Base-by-base conservation (phyloP, 2,888 invertebrate genomes). In the Craniophora ligustri region DNA sequence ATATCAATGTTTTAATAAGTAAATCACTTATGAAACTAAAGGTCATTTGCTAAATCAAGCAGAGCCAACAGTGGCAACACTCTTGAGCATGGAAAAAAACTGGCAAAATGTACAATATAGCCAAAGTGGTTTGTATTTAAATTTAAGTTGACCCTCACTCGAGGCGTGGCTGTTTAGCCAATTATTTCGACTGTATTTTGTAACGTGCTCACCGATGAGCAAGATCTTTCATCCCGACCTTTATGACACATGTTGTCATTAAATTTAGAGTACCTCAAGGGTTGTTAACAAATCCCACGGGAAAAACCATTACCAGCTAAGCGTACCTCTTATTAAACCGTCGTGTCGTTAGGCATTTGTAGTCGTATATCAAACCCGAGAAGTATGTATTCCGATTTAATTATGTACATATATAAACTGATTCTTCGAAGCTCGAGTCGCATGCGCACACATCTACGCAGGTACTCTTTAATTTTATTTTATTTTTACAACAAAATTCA, bases 131-230 rank as follows among this genome's bases (percentile, higher is more conserved):
- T 64, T 7, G 42, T 38, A 44, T 58, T 51, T 26, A 35, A 31
- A 44, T 58, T 51, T 26, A 35, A 31, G 26, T 44, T 51, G 65
- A 58, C 51, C 58, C 62, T 64, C 62, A 28, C 14, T 16, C 45
- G 21, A 42, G 31, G 65, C 46, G 30, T 38, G 34, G 45, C 14
- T 49, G 39, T 47, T 47, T 51, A 58, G 44, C 44, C 28, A 53
- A 59, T 53, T 44, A 51, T 30, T 64, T 34, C 7, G 39, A 36
- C n/a, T n/a, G 28, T 47, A 59, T 53, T 23, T 23, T 32, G 53
- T 44, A 64, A 64, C 21, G 31, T 46, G n/a, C 26, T 11, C 14
- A 28, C 18, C 8, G 18, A 38, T 19, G 39, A 28, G 18, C 13
- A 11, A 45, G 32, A 32, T 48, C 14, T 40, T 15, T 30, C n/a